Base-by-base conservation (phyloP, 1,140 invertebrate genomes). In the Marisa cornuarietis region DNA sequence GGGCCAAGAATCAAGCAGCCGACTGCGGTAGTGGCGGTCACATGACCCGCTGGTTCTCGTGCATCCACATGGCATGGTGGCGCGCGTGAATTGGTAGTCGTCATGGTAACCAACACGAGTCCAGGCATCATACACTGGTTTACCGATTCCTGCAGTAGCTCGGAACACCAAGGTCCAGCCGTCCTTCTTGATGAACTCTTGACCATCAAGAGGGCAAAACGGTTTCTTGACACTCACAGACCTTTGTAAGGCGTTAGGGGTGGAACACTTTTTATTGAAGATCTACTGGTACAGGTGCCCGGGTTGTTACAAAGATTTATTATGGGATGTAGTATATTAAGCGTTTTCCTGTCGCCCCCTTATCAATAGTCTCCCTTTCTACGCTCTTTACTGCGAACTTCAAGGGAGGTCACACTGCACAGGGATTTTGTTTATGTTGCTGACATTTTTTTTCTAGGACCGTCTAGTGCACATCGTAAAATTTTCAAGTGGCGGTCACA, bases 1-100 rank as follows among this genome's bases (percentile, higher is more conserved):
- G 65, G 22, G n/a, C 65, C 65, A 68, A 2, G 11, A 18, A 10
- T 68, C 26, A 1, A 68, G 65, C 65, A 68, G n/a, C 4, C n/a
- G n/a, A 22, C 65, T 31, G n/a, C 65, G 22, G 26, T 68, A 68
- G 22, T 68, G 65, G 26, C 65, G 65, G 65, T 68, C 65, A 68
- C 65, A 68, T 22, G 65, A 31, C 65, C 65, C 65, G 65, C 26
- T 31, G 65, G 26, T 31, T 13, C n/a, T 11, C 10, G 65, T 68
- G 26, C 65, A 68, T 22, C 65, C 65, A 68, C 65, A 68, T 6
- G 65, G 65, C 65, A 68, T 68, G 65, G 65, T 68, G 26, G 26
- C n/a, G 2, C n/a, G 22, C 13, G 65, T 11, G 65, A 68, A 6
- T 24, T 24, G 26, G 65, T 68, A 24, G 65, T 68, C 65, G 65